phyloP scores from a whole-genome alignment of 2,888 invertebrate genomes.

The Campoplex nolae region DNA sequence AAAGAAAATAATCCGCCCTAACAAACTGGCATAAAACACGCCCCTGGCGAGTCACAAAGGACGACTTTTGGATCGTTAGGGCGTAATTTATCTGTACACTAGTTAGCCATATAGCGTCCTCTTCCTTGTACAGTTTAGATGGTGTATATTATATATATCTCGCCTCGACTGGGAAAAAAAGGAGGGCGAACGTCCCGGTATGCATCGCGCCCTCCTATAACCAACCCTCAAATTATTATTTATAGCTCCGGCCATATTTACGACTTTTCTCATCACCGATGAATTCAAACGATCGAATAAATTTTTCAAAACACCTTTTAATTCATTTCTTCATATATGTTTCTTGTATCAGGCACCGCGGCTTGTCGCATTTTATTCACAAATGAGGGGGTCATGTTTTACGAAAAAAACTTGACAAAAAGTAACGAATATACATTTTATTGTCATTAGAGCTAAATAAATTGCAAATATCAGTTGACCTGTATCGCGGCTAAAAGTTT shows the following conservation, averaged over 20 bases:
- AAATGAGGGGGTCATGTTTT: not conserved
- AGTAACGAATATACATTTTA: not conserved
- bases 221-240: slow-evolving; percentile 77
- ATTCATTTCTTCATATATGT: not conserved
- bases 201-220: slow-evolving; percentile 59
- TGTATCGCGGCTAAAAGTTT: not conserved
- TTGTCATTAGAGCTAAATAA: not conserved
- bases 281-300: slow-evolving; percentile 55
- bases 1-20: slow-evolving; percentile 71
- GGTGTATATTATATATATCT: slow-evolving; percentile 25
- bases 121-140: slow-evolving; percentile 30
- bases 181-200: slow-evolving; percentile 33
- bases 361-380: not conserved
- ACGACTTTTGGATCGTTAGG: slow-evolving; percentile 71
- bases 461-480: not conserved
- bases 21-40: slow-evolving; percentile 70
- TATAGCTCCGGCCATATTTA: slow-evolving; percentile 75
- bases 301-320: slow-evolving; percentile 38
- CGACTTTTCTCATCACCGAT: slow-evolving; percentile 65
- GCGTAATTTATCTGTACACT: slow-evolving; percentile 73
- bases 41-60: slow-evolving; percentile 70
- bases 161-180: slow-evolving; percentile 35
- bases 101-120: slow-evolving; percentile 67
- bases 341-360: not conserved
- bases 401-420: not conserved